Base-by-base conservation (phyloP, 92 coral and sea anemone species). In the Epizoanthus fatuus region DNA sequence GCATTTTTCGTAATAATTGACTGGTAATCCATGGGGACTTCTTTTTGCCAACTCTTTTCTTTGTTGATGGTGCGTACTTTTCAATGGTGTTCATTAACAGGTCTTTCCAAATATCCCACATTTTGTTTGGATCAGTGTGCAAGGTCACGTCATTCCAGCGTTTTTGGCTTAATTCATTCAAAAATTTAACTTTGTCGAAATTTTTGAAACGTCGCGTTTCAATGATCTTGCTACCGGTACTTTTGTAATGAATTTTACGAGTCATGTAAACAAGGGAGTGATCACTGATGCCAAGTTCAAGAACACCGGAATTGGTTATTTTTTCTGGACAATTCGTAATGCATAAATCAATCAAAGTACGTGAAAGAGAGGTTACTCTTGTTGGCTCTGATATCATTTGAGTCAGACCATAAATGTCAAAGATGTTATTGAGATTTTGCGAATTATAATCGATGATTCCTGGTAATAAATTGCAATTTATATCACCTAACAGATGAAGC, bases 231-330 rank as follows among this genome's bases (percentile, higher is more conserved):
- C 74, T 10, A 29, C 35, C 35, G 35, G 35, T 29, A 29, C 35
- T 29, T 29, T 29, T 29, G 35, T 81, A 67, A 69, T 81, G 77
- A 47, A 81, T 81, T 81, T 81, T 81, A 40, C 78, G 56, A 45
- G 62, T 16, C 81, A 75, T 49, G 63, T 47, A 75, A 49, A 75
- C 75, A 12, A 80, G 54, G 22, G 58, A 80, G 74, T 80, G 85
- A 47, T 80, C 85, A 40, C 74, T 80, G 56, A 80, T 80, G 52
- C 84, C 84, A 32, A 79, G 62, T n/a, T 53, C 47, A 16, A 79
- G 7, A 74, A 74, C 80, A 74, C 63, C 80, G n/a, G 80, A 74
- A 55, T 45, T 38, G 17, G 29, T 45, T 45, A 74, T 74, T 74
- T 47, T 74, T 29, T 74, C 80, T 74, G 80, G 80, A 29, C 29